Evolutionary conservation across 2,888 invertebrate genomes (phyloP), one percentile per base, ranked within the genome.

Genomic region (Adelognathus sp.): DNA sequence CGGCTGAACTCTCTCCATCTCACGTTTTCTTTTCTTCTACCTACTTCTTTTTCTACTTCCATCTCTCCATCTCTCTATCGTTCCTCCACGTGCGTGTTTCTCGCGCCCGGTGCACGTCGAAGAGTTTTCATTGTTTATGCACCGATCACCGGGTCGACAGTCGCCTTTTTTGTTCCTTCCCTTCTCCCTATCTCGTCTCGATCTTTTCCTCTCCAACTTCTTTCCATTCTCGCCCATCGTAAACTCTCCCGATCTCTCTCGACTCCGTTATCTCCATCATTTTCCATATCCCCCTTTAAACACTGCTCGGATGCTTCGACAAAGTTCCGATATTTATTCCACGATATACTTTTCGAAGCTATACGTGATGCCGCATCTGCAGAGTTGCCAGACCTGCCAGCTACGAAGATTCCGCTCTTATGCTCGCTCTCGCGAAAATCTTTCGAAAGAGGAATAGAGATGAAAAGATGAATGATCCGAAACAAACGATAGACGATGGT

Each of bases 101-200:
- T 71, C 67, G 27, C 39, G 54, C 44, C 27, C 56, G 24, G 58
- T 64, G 81, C 85, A 86, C 85, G 84, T 85, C 78, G 82, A n/a
- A n/a, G n/a, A 83, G 83, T 85, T 89, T 89, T 91, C 89, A 92
- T 92, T 92, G 92, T 91, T 89, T 91, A 91, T 91, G 91, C 91
- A 87, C 88, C 88, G 87, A 87, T 80, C 82, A 83, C 69, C 76
- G 39, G 84, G 80, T 83, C 81, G 76, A 81, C 39, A 16, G 6
- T 60, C 64, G 60, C 50, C 18, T 60, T 76, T 71, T 29, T 50
- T 33, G 11, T 50, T 31, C 29, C 39, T 18, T 60, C 52, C 46
- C 31, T 54, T 31, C 27, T 11, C 31, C 46, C 66, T 31, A 24
- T 36, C 54, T 44, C 39, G 11, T 74, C 7, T 63, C 27, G 18